phyloP scores from a whole-genome alignment of 2,888 invertebrate genomes.

The Epirrita christyi region DNA sequence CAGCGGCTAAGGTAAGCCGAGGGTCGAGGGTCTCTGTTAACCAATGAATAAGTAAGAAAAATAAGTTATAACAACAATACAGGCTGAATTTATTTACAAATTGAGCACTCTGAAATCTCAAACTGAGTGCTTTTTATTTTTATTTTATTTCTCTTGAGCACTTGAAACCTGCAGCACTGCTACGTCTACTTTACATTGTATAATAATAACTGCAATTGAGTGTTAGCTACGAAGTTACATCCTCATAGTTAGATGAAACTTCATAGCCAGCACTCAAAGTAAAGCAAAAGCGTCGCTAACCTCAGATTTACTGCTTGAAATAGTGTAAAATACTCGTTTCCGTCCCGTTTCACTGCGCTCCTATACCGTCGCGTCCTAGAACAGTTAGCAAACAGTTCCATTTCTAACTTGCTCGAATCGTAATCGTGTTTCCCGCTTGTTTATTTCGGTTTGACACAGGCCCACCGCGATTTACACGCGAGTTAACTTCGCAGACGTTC shows the following conservation, averaged over 20 bases:
- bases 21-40: too few relatives aligned
- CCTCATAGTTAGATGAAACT: conserved; percentile 10
- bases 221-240: conserved; percentile 1
- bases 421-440: conserved; percentile 71
- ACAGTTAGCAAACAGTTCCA: conserved; percentile 73
- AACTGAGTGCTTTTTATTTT: too few relatives aligned
- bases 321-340: conserved; percentile 21
- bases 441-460: conserved; percentile 68
- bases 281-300: conserved; percentile 22
- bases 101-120: too few relatives aligned
- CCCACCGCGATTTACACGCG: conserved; percentile 53
- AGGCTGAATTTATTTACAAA: too few relatives aligned
- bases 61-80: too few relatives aligned
- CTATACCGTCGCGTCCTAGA: conserved; percentile 53
- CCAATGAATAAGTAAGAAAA: too few relatives aligned
- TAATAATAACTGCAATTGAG: background rate
- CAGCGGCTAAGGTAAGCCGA: too few relatives aligned
- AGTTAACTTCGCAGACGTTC: conserved; percentile 51
- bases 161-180: too few relatives aligned
- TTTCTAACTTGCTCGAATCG: conserved; percentile 46
- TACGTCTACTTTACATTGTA: background rate
- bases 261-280: conserved; percentile 20
- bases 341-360: conserved; percentile 20
- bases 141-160: too few relatives aligned
- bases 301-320: conserved; percentile 22